A percentile compares a stretch with the other conserved stretches of the same genome.
These are phyloP conservation scores for Platysternon megacephalum DNA, from an alignment of 2,113 vertebrate species.

Conservation along the genomic window DNA sequence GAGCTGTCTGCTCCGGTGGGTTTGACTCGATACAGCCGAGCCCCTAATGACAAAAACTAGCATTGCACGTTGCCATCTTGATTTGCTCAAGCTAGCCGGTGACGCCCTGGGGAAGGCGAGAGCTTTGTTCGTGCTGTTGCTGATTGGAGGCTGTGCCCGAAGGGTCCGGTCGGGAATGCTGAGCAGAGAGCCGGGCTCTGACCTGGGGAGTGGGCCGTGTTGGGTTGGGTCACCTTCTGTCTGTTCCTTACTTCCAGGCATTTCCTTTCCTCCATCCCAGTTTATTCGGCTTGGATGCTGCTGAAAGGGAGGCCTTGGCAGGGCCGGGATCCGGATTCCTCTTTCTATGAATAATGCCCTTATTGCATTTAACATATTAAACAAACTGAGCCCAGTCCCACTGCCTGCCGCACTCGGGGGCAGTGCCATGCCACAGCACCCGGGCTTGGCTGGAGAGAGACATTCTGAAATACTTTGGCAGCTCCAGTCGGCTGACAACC, in stretches of 20 bases:
- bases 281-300: conserved; percentile 72
- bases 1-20: not conserved
- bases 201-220: not conserved
- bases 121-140: not conserved
- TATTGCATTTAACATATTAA: conserved; percentile 69
- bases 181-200: not conserved
- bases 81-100: conserved; percentile 3
- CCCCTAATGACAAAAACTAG: not conserved
- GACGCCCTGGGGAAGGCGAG: not conserved
- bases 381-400: conserved; percentile 44
- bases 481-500: not conserved
- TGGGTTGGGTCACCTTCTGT: conserved; percentile 27
- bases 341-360: conserved; percentile 72
- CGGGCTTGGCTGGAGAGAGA: conserved; percentile 53
- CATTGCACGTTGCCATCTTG: not conserved
- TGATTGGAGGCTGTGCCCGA: not conserved
- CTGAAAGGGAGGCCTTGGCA: conserved; percentile 72
- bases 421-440: conserved; percentile 39
- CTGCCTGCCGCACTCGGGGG: not conserved
- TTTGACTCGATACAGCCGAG: not conserved
- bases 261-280: conserved; percentile 69
- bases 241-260: conserved; percentile 64
- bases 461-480: conserved; percentile 64
- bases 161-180: not conserved
- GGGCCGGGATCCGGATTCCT: conserved; percentile 60